Evolutionary conservation across 2,113 vertebrate genomes (phyloP).

Genomic region (Salminus brasiliensis): DNA sequence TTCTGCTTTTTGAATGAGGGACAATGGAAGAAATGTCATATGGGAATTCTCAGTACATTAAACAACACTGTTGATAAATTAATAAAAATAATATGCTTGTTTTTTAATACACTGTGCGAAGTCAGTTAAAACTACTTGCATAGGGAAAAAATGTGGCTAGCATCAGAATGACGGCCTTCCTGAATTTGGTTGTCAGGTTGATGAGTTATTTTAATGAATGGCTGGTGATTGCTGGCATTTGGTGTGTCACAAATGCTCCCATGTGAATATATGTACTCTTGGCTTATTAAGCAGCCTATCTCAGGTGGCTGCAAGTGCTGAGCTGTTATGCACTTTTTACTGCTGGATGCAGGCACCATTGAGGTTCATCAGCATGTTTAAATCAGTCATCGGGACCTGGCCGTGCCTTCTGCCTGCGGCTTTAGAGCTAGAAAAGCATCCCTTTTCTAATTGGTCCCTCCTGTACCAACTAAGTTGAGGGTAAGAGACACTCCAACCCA

Average conservation of each 20-base stretch:
- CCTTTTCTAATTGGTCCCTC: constrained; percentile 49
- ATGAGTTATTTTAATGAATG: constrained; percentile 32
- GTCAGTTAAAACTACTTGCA: neutral
- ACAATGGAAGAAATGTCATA: too few species aligned
- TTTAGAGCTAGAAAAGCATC: constrained; percentile 23
- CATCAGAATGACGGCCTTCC: neutral
- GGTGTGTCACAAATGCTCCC: constrained; percentile 9
- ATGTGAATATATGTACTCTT: neutral
- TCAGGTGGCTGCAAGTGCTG: constrained; percentile 5
- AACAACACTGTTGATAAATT: too few species aligned
- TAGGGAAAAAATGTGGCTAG: neutral
- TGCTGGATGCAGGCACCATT: constrained; percentile 8
- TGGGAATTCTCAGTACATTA: too few species aligned
- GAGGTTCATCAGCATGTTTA: constrained; percentile 28
- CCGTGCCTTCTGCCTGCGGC: constrained; percentile 35
- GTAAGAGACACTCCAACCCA: neutral
- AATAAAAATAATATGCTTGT: too few species aligned
- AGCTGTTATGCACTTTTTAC: constrained; percentile 25
- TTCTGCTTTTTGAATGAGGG: too few species aligned
- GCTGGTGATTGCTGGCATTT: too few species aligned
- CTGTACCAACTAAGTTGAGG: constrained; percentile 36
- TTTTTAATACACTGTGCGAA: too few species aligned
- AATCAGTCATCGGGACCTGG: constrained; percentile 35
- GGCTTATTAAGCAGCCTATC: constrained; percentile 8
- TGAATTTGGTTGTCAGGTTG: constrained; percentile 3